phyloP scores from a whole-genome alignment of 53 echinoderm and acorn worm species.

The Temnopleurus reevesii region DNA sequence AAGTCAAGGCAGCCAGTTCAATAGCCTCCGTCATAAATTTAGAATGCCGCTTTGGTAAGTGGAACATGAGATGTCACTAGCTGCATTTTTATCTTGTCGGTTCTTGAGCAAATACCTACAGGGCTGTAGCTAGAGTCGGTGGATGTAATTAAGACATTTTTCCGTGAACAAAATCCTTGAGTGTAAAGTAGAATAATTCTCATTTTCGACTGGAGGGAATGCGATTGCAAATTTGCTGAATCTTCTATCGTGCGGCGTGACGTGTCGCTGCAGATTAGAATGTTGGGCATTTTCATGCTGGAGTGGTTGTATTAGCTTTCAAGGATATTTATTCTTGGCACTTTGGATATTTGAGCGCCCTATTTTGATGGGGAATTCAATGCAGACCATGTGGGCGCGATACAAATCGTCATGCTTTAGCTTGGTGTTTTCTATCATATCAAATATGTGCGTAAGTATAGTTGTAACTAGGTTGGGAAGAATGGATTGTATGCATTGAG shows the following conservation, averaged over 20 bases:
- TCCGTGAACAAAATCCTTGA: not conserved
- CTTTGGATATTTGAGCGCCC: not conserved
- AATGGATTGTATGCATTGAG: too few species aligned
- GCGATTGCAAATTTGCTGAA: not conserved
- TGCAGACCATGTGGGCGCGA: too few species aligned
- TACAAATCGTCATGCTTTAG: too few species aligned
- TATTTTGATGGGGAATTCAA: not conserved
- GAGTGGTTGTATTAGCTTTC: not conserved
- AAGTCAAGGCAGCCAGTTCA: constrained; percentile 24
- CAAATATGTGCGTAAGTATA: too few species aligned
- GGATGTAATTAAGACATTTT: not conserved
- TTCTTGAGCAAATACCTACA: not conserved
- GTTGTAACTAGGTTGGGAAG: too few species aligned
- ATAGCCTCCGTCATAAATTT: not conserved
- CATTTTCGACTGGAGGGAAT: not conserved
- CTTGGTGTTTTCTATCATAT: too few species aligned
- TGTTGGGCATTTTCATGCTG: not conserved
- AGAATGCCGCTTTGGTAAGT: not conserved
- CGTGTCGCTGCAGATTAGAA: not conserved
- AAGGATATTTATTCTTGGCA: not conserved
- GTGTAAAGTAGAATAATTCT: not conserved
- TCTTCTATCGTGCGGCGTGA: not conserved
- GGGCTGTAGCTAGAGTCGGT: not conserved
- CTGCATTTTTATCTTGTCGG: not conserved
- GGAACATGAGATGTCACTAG: constrained; percentile 18